Percentiles rank a stretch among this genome's conserved stretches.
These are phyloP conservation scores for Dasysyrphus tricinctus DNA, from an alignment of 2,888 invertebrate genomes.

Conservation along the genomic window DNA sequence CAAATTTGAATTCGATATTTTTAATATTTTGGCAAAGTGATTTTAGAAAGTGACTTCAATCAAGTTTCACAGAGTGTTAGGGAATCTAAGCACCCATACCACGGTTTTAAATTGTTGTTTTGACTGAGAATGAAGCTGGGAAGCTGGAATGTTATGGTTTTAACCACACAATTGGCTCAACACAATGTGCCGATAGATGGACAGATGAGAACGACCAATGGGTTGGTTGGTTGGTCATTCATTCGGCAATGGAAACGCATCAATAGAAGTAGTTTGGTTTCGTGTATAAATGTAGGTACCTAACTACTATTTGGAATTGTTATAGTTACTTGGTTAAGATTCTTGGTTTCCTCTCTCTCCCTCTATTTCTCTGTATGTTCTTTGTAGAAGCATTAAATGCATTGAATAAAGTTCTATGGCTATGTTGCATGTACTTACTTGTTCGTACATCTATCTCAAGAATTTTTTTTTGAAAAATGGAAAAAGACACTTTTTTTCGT, in stretches of 20 bases:
- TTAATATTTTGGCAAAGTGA: no score
- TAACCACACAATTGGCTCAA: constrained; percentile 63
- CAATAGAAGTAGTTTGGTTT: constrained; percentile 40
- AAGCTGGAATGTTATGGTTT: constrained; percentile 51
- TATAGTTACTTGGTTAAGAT: constrained; percentile 54
- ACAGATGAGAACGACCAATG: constrained; percentile 16
- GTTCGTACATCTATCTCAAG: background rate
- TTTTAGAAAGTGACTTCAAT: background rate
- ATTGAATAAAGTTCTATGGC: background rate
- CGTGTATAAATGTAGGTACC: background rate
- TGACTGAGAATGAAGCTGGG: constrained; percentile 29
- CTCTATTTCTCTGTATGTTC: background rate
- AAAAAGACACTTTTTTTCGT: no score
- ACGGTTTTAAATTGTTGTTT: constrained; percentile 50
- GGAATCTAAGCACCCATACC: constrained; percentile 4
- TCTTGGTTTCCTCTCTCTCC: constrained; percentile 27
- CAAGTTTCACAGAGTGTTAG: background rate
- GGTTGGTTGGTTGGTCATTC: constrained; percentile 25
- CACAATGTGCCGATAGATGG: constrained; percentile 44
- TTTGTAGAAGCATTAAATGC: background rate
- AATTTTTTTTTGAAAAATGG: no score
- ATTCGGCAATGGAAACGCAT: constrained; percentile 66
- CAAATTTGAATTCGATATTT: no score
- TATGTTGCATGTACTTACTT: background rate
- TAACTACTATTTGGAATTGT: constrained; percentile 44